Percentiles rank a stretch among this genome's conserved stretches.
Evolutionary conservation across 2,113 vertebrate species (phyloP).

Genomic region (Gulo gulo): DNA sequence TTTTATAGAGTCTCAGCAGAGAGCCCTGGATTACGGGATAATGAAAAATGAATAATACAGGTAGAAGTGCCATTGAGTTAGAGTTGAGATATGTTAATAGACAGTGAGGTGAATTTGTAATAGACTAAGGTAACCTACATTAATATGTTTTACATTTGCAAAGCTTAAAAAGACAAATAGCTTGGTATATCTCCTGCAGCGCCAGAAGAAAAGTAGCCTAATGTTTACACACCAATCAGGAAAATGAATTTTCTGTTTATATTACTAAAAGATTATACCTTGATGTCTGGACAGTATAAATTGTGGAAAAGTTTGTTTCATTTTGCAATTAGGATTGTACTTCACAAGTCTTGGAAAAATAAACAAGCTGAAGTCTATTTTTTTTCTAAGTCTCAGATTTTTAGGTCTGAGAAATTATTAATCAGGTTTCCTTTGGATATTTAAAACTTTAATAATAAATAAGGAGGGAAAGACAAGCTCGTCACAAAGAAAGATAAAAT

Average conservation of each 20-base stretch:
- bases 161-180: slow-evolving; percentile 69
- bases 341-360: neutral
- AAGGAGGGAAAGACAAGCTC: neutral
- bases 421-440: slow-evolving; percentile 10
- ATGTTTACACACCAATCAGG: slow-evolving; percentile 56
- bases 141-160: slow-evolving; percentile 72
- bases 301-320: neutral
- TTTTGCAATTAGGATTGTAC: neutral
- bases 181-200: slow-evolving; percentile 20
- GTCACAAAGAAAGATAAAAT: neutral
- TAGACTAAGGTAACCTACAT: slow-evolving; percentile 55
- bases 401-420: slow-evolving; percentile 44
- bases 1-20: slow-evolving; percentile 52
- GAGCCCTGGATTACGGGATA: slow-evolving; percentile 61
- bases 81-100: slow-evolving; percentile 68
- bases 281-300: neutral
- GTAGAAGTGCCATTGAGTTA: slow-evolving; percentile 49
- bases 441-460: slow-evolving; percentile 25
- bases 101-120: slow-evolving; percentile 68
- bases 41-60: slow-evolving; percentile 73
- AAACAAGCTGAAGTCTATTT: neutral
- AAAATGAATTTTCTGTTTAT: slow-evolving; percentile 61
- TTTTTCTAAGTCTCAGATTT: neutral
- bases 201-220: neutral
- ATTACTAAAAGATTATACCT: slow-evolving; percentile 46